Evolutionary conservation across 35 echinoderm and acorn worm genomes (phyloP).

Genomic region (Heliocidaris erythrogramma): DNA sequence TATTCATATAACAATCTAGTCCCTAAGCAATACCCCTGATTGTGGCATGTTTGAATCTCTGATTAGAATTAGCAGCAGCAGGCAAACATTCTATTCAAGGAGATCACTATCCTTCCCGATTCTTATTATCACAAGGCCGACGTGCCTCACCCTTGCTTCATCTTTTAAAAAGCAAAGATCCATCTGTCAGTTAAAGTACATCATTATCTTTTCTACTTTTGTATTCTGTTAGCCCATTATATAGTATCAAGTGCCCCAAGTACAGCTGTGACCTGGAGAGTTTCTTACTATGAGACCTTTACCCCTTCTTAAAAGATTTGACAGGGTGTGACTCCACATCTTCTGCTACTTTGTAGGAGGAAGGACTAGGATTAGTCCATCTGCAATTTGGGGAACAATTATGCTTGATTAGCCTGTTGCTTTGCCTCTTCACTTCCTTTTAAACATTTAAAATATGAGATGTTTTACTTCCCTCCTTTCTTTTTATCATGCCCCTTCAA

Average conservation of each 20-base stretch:
- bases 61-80: background rate
- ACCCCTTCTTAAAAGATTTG: background rate
- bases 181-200: background rate
- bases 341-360: background rate
- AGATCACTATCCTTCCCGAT: background rate
- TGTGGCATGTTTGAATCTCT: background rate
- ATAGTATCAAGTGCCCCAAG: background rate
- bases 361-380: background rate
- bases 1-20: background rate
- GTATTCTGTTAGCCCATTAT: background rate
- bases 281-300: background rate
- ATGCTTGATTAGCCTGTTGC: background rate
- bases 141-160: background rate
- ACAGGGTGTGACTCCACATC: background rate
- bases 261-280: background rate
- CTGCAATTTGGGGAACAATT: background rate
- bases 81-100: background rate
- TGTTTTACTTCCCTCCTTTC: background rate
- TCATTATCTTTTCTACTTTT: background rate
- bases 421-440: background rate
- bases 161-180: background rate
- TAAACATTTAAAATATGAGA: background rate
- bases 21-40: background rate
- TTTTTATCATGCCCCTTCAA: too few relatives aligned
- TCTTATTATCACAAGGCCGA: background rate